Percentiles rank a stretch among this genome's conserved stretches.
Conservation (phyloP, 2,888 invertebrate species). For the Boloria euphrosyne region DNA sequence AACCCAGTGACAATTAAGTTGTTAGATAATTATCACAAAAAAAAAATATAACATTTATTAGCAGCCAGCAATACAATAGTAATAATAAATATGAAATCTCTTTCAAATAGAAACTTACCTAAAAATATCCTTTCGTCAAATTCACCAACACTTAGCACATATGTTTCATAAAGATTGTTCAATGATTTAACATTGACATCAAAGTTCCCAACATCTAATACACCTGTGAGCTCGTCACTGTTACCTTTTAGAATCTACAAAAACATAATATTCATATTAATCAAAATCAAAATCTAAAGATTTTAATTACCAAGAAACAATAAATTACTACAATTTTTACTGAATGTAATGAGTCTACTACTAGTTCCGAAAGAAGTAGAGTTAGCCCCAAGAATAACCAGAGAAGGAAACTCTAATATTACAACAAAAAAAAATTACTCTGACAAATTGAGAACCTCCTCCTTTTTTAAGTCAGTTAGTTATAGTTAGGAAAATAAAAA, state of each 20-base stretch:
- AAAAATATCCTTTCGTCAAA: constrained; percentile 98
- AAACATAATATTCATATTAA: not conserved
- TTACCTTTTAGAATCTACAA: constrained; percentile 88
- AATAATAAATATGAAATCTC: not conserved
- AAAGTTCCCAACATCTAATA: constrained; percentile 90
- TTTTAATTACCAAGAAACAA: too few species aligned
- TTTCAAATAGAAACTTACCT: constrained; percentile 75
- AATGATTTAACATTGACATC: constrained; percentile 93
- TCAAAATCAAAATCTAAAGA: not conserved
- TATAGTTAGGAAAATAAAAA: too few species aligned
- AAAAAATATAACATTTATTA: not conserved
- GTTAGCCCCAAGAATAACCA: too few species aligned
- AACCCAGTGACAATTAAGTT: not conserved
- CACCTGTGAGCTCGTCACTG: constrained; percentile 85
- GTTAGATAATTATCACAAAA: constrained; percentile 6
- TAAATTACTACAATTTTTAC: too few species aligned
- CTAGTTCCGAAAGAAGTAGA: too few species aligned
- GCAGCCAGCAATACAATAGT: not conserved
- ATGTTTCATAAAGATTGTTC: constrained; percentile 94
- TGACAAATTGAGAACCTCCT: too few species aligned
- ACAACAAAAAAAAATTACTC: too few species aligned
- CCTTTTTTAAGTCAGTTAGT: too few species aligned
- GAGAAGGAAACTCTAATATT: too few species aligned
- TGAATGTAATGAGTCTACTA: too few species aligned
- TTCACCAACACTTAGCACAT: constrained; percentile 94